Evolutionary conservation across 2,797 vertebrate species (phyloP), one percentile per base, ranked within the genome.

Genomic region (Caiman crocodilus): DNA sequence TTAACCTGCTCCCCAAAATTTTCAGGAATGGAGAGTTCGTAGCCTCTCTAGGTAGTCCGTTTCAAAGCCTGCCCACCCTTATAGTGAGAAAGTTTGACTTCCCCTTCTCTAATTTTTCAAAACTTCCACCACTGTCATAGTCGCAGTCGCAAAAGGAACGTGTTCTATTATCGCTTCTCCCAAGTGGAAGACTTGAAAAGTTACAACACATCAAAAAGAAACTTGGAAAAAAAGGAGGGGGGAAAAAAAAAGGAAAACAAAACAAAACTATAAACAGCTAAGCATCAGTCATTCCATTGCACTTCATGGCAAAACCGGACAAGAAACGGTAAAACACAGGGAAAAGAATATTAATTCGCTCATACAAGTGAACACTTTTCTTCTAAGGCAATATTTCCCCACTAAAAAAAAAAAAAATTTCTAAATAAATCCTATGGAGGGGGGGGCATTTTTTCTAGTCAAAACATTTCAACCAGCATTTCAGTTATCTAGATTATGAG

Each of bases 211-310:
- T 3, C 4, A 80, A 87, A 84, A 67, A 26, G 10, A 78, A 35
- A 58, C 75, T 14, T 20, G 6, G n/a, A n/a, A 23, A 17, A 14
- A 32, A 1, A 1, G 2, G 2, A 25, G 60, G 58, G 8, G 55
- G 42, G 8, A 14, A 10, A 63, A 61, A 75, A 85, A 4, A 4
- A 56, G 30, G 3, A 1, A 35, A 80, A 82, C 85, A 85, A 4
- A 4, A 58, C n/a, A 2, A 1, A 35, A 80, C 79, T 85, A 26
- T 5, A 63, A 78, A 57, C 76, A 60, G 5, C 3, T 59, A 67
- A 4, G 23, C 67, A 35, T 69, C 35, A 21, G 12, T 69, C 6
- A 16, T 75, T 56, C 2, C 73, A 82, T 69, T 61, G 3, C 2
- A 58, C 2, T 56, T 30, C 32, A 13, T 35, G 67, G 65, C 30